Evolutionary conservation across 2,888 invertebrate species (phyloP).

Genomic region (Anticlea derivata): DNA sequence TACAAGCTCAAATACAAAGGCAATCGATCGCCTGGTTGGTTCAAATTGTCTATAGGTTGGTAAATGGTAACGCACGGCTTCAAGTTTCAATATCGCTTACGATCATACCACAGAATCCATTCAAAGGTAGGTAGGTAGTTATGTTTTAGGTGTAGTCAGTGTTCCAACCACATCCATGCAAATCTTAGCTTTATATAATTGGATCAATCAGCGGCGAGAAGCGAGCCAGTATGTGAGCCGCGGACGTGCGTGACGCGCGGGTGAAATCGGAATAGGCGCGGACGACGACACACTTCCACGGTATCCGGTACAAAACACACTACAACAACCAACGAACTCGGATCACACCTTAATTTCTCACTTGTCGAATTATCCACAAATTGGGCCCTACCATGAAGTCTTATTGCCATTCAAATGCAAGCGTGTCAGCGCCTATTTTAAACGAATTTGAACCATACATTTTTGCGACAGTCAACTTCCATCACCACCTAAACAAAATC

Average conservation of each 20-base stretch:
- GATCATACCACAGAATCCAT: too few species aligned
- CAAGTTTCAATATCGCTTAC: too few species aligned
- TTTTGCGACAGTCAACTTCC: too few species aligned
- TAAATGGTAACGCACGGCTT: background rate
- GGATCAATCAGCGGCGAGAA: conserved; percentile 60
- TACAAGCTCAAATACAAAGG: background rate
- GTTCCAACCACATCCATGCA: conserved; percentile 47
- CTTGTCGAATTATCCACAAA: conserved; percentile 22
- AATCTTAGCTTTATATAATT: conserved; percentile 61
- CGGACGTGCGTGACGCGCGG: conserved; percentile 76
- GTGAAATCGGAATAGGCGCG: conserved; percentile 69
- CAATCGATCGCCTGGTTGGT: background rate
- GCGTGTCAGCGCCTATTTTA: too few species aligned
- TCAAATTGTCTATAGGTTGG: too few species aligned
- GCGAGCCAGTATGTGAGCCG: conserved; percentile 54
- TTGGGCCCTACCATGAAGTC: conserved; percentile 13
- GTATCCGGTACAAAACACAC: conserved; percentile 59
- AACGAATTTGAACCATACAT: too few species aligned
- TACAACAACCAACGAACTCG: conserved; percentile 40
- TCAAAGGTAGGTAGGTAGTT: too few species aligned
- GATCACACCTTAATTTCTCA: conserved; percentile 40
- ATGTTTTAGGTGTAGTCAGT: background rate
- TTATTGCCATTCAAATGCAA: too few species aligned
- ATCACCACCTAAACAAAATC: too few species aligned
- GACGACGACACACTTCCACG: conserved; percentile 66